A percentile compares a stretch with the other conserved stretches of the same genome.
Evolutionary conservation across 92 coral and sea anemone species (phyloP).

Genomic region (Anthopleura xanthogrammica): DNA sequence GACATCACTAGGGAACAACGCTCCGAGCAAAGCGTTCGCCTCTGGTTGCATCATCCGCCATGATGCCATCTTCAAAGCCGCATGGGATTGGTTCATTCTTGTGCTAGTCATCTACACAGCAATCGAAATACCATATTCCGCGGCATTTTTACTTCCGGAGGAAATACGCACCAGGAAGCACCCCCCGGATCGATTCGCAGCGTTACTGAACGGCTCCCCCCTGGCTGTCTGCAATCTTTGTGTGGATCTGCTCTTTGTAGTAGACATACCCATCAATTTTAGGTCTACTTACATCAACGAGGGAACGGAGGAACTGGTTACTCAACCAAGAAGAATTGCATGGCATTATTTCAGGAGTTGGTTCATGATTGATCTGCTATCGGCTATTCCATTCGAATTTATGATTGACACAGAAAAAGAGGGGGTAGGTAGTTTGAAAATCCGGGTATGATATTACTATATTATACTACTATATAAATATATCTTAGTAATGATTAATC

Average conservation of each 20-base stretch:
- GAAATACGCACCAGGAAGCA: conserved; percentile 20
- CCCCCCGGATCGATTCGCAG: conserved; percentile 45
- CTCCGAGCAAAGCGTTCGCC: conserved; percentile 25
- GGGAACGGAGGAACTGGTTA: conserved; percentile 54
- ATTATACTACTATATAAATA: too few species aligned
- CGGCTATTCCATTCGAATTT: conserved; percentile 87
- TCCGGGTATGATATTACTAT: neutral
- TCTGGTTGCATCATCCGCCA: conserved; percentile 63
- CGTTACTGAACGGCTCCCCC: conserved; percentile 48
- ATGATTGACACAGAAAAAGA: conserved; percentile 54
- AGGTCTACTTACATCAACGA: conserved; percentile 67
- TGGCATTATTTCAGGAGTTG: conserved; percentile 66
- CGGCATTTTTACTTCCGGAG: conserved; percentile 59
- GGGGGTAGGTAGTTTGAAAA: conserved; percentile 39
- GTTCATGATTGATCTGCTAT: conserved; percentile 73
- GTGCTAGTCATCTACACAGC: conserved; percentile 79
- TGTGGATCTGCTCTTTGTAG: conserved; percentile 66
- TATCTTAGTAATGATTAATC: neutral
- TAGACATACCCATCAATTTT: conserved; percentile 75
- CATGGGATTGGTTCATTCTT: conserved; percentile 92
- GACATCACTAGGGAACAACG: conserved; percentile 44
- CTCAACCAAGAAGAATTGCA: conserved; percentile 67
- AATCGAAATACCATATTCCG: conserved; percentile 73
- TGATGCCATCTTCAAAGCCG: conserved; percentile 75
- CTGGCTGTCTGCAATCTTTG: conserved; percentile 62